phyloP scores from a whole-genome alignment of 2,888 invertebrate genomes.

The Leucophenga montana region DNA sequence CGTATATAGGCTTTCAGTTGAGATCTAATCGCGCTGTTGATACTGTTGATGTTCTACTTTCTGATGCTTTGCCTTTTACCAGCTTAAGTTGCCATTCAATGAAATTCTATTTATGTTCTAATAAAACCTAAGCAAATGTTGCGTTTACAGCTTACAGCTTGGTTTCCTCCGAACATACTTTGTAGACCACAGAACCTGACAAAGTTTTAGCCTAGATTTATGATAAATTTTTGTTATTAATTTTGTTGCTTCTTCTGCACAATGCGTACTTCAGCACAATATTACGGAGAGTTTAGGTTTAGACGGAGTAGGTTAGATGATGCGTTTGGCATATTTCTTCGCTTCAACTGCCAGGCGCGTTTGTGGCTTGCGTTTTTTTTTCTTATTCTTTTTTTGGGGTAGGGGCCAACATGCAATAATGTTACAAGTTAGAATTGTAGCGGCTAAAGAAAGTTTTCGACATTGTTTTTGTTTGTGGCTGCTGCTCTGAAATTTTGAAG shows the following conservation, averaged over 20 bases:
- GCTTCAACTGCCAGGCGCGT: background rate
- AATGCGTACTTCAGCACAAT: too few relatives aligned
- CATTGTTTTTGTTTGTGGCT: slow-evolving; percentile 15
- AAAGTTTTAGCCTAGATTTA: slow-evolving; percentile 21
- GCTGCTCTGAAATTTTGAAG: background rate
- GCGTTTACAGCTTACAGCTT: too few relatives aligned
- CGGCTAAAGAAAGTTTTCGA: background rate
- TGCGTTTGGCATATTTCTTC: background rate
- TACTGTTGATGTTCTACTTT: too few relatives aligned
- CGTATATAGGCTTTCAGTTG: too few relatives aligned
- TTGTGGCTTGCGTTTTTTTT: slow-evolving; percentile 4
- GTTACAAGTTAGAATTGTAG: background rate
- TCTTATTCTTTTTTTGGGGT: background rate
- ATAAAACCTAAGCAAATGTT: background rate
- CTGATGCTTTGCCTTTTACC: slow-evolving; percentile 9
- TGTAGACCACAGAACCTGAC: too few relatives aligned
- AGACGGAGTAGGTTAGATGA: background rate
- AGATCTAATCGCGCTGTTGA: too few relatives aligned
- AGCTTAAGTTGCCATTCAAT: slow-evolving; percentile 12
- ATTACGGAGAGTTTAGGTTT: too few relatives aligned
- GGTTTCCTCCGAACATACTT: too few relatives aligned
- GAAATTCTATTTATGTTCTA: slow-evolving; percentile 19
- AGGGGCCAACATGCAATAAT: background rate
- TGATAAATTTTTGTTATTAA: slow-evolving; percentile 22
- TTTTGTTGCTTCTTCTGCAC: background rate